These are phyloP conservation scores for Chloroclystis v-ata DNA, from an alignment of 2,888 invertebrate genomes.

Conservation along the genomic window DNA sequence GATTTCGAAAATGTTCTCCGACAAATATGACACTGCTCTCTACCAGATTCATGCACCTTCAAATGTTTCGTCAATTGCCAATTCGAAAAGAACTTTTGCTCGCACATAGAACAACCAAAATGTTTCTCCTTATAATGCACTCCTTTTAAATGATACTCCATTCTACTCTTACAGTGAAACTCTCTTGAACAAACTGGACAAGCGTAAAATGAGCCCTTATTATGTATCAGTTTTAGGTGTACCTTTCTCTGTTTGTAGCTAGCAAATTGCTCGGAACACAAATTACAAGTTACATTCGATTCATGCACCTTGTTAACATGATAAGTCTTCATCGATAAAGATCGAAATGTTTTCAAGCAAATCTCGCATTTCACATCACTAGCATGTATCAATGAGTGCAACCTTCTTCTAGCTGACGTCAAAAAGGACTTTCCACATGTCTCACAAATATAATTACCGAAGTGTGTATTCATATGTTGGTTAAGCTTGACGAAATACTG, in stretches of 20 bases:
- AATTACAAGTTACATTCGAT: constrained; percentile 32
- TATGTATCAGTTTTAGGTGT: constrained; percentile 27
- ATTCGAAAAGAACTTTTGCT: constrained; percentile 69
- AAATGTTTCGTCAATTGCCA: constrained; percentile 73
- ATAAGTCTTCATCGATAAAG: constrained; percentile 41
- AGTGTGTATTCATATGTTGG: constrained; percentile 62
- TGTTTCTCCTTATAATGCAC: constrained; percentile 69
- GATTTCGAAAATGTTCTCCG: constrained; percentile 68
- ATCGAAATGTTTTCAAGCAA: constrained; percentile 51
- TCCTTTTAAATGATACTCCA: constrained; percentile 59
- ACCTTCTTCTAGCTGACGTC: constrained; percentile 46
- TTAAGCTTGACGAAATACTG: constrained; percentile 58
- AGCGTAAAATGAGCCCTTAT: constrained; percentile 5
- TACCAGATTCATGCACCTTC: constrained; percentile 64
- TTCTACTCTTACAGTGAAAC: constrained; percentile 18
- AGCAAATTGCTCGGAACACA: constrained; percentile 40
- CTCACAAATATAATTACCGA: constrained; percentile 61
- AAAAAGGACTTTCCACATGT: constrained; percentile 64
- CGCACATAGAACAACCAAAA: constrained; percentile 67
- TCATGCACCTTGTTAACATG: constrained; percentile 50
- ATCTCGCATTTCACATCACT: constrained; percentile 46
- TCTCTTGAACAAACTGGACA: constrained; percentile 16
- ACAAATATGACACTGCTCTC: constrained; percentile 66
- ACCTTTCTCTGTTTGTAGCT: constrained; percentile 42
- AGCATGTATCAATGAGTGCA: constrained; percentile 51